Evolutionary conservation across 2,888 invertebrate species (phyloP).

Genomic region (Lasioglossum oenotherae): DNA sequence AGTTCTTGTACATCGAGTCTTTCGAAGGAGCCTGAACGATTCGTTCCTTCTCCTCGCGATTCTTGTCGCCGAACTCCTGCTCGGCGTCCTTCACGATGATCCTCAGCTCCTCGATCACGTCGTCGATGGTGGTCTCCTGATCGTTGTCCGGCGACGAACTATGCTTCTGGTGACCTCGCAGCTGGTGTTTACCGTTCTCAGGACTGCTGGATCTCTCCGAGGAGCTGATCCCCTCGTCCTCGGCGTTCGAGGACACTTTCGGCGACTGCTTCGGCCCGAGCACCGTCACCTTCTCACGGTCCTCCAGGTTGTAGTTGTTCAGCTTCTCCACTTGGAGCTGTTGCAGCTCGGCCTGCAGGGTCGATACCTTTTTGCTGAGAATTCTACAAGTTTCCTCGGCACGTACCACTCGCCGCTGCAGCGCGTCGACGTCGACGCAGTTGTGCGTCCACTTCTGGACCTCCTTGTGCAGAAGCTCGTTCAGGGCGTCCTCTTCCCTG

Average conservation of each 20-base stretch:
- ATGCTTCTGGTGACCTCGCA: conserved; percentile 46
- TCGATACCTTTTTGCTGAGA: conserved; percentile 79
- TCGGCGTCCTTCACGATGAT: conserved; percentile 95
- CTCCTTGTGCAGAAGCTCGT: conserved; percentile 85
- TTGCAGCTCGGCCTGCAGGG: conserved; percentile 79
- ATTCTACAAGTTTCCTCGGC: conserved; percentile 86
- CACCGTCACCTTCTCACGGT: conserved; percentile 80
- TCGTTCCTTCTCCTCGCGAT: conserved; percentile 69
- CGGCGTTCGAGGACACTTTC: conserved; percentile 89
- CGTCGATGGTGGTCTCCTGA: conserved; percentile 93
- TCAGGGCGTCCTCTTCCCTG: conserved; percentile 77
- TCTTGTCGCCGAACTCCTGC: conserved; percentile 85
- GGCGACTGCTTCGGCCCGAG: conserved; percentile 60
- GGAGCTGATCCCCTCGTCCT: conserved; percentile 95
- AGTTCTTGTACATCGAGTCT: conserved; percentile 49
- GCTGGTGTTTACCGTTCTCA: conserved; percentile 85
- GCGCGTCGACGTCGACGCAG: conserved; percentile 91
- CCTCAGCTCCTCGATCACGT: conserved; percentile 93
- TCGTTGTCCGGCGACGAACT: conserved; percentile 86
- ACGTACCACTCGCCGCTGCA: conserved; percentile 89
- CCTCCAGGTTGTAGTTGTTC: conserved; percentile 74
- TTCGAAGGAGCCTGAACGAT: conserved; percentile 33
- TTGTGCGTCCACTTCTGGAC: conserved; percentile 91
- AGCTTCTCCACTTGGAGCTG: conserved; percentile 77
- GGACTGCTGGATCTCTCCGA: conserved; percentile 92